Evolutionary conservation across 37 sponge, comb jelly and placozoan genomes (phyloP), one percentile per base, ranked within the genome.

Genomic region (Lycopodina hypogea): DNA sequence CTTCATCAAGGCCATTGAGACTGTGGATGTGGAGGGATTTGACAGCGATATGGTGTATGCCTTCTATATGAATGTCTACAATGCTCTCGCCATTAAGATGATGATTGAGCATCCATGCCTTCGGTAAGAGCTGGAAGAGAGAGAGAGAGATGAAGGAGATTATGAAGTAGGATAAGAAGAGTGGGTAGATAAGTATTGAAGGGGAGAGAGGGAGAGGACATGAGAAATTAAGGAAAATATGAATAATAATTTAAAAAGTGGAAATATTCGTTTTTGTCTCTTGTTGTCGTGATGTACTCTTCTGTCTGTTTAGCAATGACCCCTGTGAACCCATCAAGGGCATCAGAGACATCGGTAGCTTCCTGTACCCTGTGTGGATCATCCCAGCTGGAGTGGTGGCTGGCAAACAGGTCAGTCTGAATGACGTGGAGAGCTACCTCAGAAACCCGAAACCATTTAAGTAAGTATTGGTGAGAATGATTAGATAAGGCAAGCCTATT

Each of bases 21-120:
- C 53, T 37, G 89, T 71, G 30, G 78, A 88, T 69, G 78, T 69
- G 18, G 67, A 66, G 12, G 78, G 79, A 6, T 68, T 83, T 0
- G 58, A 64, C 19, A 32, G 38, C n/a, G 78, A 81, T 74, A 72
- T 64, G 11, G 56, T 69, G 0, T 90, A 90, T 50, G 87, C 87
- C 38, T 85, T 85, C 78, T 90, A 86, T 81, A 90, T 85, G 67
- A 90, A 90, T 77, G 86, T 81, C 38, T 90, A 90, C 78, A 90
- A 90, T 81, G 86, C 86, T 1, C 51, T 90, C 36, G 91, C 91
- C 57, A 90, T 90, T 28, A 85, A 80, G 50, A 90, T 90, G 91
- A 85, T 90, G 32, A 82, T 90, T 23, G 71, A 90, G 8, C 86
- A 90, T 50, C 87, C 91, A 8, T 90, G 91, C 60, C 28, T 38